Base-by-base conservation (phyloP, 2,113 vertebrate genomes). In the Gymnarchus niloticus region DNA sequence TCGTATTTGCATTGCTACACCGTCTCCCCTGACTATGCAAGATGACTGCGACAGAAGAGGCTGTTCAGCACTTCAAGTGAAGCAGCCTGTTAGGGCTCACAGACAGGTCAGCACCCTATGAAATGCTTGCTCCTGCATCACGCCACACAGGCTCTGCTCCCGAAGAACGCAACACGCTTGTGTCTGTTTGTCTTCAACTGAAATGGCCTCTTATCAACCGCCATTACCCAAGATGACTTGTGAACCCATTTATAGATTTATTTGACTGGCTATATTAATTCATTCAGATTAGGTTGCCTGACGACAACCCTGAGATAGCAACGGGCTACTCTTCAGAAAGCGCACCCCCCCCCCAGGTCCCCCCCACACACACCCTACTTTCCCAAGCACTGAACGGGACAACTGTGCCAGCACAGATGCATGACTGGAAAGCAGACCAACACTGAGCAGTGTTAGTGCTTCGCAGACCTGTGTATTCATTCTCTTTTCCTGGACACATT, bases 71-170 rank as follows among this genome's bases (percentile, higher is more conserved):
- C 33, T 73, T 73, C 28, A 28, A 41, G 65, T 23, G 21, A 83
- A 10, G 3, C 7, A 73, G 48, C 41, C 61, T 69, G 61, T 19
- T 21, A 59, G 46, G 61, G 69, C 33, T 56, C 46, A 86, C 54
- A 80, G 56, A 65, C 41, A 49, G 51, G 81, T 84, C 46, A 80
- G 80, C 54, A 87, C n/a, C 84, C 46, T 65, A 85, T 21, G 51
- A 44, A 14, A 56, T 44, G 28, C 28, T 41, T 56, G 59, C 21
- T 25, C 23, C 51, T 81, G 25, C 48, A 81, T 49, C 6, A 17
- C 14, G 14, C 80, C 6, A 17, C 14, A 33, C 14, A 25, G 49
- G 6, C 49, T 48, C 49, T 33, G n/a, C 49, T 49, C 41, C 44
- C 23, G 48, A 46, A 3, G 59, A 17, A 21, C 23, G 56, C 23